Evolutionary conservation across 2,113 vertebrate genomes (phyloP), one percentile per base, ranked within the genome.

Genomic region (Ceyx margarethae): DNA sequence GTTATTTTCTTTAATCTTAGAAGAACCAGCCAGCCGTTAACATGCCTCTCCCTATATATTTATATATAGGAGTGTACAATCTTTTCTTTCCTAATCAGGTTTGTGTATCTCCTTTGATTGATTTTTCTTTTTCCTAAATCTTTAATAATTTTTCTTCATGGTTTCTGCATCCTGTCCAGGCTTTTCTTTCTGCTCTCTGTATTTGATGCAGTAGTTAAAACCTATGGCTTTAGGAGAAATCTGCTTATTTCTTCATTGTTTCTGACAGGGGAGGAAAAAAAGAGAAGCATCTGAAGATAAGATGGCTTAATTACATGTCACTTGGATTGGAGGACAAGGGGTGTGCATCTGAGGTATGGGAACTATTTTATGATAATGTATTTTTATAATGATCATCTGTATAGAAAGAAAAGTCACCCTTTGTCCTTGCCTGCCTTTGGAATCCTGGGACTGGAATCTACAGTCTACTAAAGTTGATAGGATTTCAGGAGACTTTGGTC

Each of bases 1-100:
- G 96, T 90, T 95, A 95, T 97, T 97, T 95, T 94, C 91, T 95
- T 91, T 97, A 88, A 96, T 97, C 91, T 95, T 81, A 65, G 42
- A 71, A 93, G 92, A 97, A 88, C 60, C 86, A 87, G 95, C 75
- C 94, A 93, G 91, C 85, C 68, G 40, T 89, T 95, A 95, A 85
- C 54, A 21, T 90, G 65, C 46, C 50, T 81, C 50, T 94, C 89
- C 95, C 33, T 91, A 87, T 86, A 58, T 94, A 84, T 87, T 80
- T 94, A 61, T 91, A 87, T 87, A 92, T 68, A 73, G 43, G 25
- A 91, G 66, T 58, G 62, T 91, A 84, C 58, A 94, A 89, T 87
- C 81, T 95, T 96, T 95, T 93, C 87, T 94, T 90, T 91, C 93
- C 86, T 94, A 93, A 96, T 97, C 95, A 95, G 91, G 87, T 95